Base-by-base conservation (phyloP, 2,888 invertebrate genomes). In the Omphaloscelis lunosa region DNA sequence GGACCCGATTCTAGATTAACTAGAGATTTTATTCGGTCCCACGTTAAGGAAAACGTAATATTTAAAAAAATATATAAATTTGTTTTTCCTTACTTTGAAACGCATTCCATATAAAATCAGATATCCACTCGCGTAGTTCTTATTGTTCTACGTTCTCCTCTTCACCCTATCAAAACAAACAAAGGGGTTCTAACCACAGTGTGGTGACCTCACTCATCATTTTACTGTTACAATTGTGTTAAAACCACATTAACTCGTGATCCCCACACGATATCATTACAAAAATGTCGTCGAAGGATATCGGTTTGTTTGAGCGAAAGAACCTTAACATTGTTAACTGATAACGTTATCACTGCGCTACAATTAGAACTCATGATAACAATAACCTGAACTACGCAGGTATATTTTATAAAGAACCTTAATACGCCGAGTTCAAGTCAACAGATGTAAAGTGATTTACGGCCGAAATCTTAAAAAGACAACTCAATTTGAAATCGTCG, bases 321-420 rank as follows among this genome's bases (percentile, higher is more conserved):
- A 83, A 80, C 88, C 88, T 88, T 88, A 85, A 87, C 87, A 86
- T 86, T 86, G 86, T 83, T 82, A 63, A 70, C 89, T 87, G 89
- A 88, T 88, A 87, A 77, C 82, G 80, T 80, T 89, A 88, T 86
- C 88, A 69, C 65, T 62, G 78, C 72, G 75, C 58, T 72, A 78
- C 79, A 77, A 84, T 85, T 77, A 79, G 12, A 61, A 51, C 63
- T 58, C 58, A 17, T 61, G 83, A 77, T 86, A 77, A 69, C 61
- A 58, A 34, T 68, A 63, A 69, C 68, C 48, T 74, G 48, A 78
- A 59, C 45, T 69, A 34, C 29, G 51, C 20, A 39, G 4, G n/a
- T 74, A 61, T 76, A 53, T 58, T 58, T 68, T 56, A 34, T 53
- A 51, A 45, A 39, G n/a, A 39, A 67, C 39, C 39, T 8, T n/a